Evolutionary conservation across 1,140 invertebrate species (phyloP).

Genomic region (Periplaneta americana): DNA sequence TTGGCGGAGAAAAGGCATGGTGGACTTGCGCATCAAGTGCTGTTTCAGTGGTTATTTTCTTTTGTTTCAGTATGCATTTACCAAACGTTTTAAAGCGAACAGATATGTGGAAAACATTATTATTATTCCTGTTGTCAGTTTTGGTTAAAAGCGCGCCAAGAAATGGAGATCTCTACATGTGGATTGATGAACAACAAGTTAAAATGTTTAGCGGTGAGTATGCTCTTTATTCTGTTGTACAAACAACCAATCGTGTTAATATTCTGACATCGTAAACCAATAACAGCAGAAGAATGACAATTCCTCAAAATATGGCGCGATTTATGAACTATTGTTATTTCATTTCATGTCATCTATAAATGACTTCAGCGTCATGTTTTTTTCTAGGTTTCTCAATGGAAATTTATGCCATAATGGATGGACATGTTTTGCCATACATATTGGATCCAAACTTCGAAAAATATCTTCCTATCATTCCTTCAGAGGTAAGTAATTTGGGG

Average conservation of each 20-base stretch:
- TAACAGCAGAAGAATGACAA: neutral
- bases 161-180: constrained; percentile 66
- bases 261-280: constrained; percentile 2
- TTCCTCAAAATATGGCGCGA: neutral
- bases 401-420: constrained; percentile 83
- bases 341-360: neutral
- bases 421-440: constrained; percentile 76
- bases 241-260: constrained; percentile 9
- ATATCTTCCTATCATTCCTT: constrained; percentile 82
- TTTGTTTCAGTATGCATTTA: neutral
- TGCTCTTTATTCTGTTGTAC: neutral
- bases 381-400: constrained; percentile 73
- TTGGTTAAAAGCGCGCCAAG: neutral
- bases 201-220: constrained; percentile 80
- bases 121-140: neutral
- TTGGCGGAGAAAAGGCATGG: neutral
- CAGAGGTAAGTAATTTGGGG: constrained; percentile 58
- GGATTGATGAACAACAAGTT: constrained; percentile 84
- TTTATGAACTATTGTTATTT: neutral
- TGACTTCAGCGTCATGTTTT: constrained; percentile 21
- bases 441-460: constrained; percentile 84
- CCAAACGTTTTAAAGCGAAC: neutral
- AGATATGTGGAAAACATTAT: neutral
- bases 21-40: neutral
- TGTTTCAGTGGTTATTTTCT: neutral